Evolutionary conservation across 2,888 invertebrate genomes (phyloP).

Genomic region (Chironomus tentans): DNA sequence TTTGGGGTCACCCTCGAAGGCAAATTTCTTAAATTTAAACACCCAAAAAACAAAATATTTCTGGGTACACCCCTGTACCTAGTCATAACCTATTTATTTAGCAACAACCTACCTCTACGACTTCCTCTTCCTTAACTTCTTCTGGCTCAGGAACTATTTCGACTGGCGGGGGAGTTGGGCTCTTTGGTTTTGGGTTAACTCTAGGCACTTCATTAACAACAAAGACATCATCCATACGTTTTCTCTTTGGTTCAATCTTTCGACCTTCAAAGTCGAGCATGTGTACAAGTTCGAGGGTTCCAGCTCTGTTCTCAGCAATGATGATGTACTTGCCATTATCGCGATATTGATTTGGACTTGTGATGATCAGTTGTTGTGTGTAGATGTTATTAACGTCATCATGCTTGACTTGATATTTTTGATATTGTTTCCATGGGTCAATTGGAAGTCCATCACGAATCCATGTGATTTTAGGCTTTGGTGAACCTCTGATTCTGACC

Average conservation of each 20-base stretch:
- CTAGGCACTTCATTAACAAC: slow-evolving; percentile 21
- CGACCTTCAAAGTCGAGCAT: slow-evolving; percentile 58
- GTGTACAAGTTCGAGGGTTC: slow-evolving; percentile 64
- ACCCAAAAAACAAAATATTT: too few relatives aligned
- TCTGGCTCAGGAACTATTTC: not conserved
- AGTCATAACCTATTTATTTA: too few relatives aligned
- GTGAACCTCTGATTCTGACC: slow-evolving; percentile 68
- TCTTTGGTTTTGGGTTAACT: slow-evolving; percentile 22
- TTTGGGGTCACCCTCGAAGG: too few relatives aligned
- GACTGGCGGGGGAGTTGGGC: slow-evolving; percentile 14
- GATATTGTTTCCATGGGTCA: slow-evolving; percentile 18
- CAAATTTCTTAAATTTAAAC: too few relatives aligned
- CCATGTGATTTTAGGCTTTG: slow-evolving; percentile 66
- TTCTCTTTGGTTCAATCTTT: slow-evolving; percentile 29
- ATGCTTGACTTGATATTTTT: slow-evolving; percentile 22
- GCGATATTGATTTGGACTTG: slow-evolving; percentile 27
- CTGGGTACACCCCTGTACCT: too few relatives aligned
- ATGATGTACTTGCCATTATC: slow-evolving; percentile 64
- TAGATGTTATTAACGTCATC: slow-evolving; percentile 49
- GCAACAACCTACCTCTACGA: not conserved
- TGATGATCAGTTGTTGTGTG: slow-evolving; percentile 57
- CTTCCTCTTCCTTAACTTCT: slow-evolving; percentile 16
- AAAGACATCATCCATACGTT: slow-evolving; percentile 22
- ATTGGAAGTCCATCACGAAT: slow-evolving; percentile 35
- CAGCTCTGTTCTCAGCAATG: slow-evolving; percentile 61